Evolutionary conservation across 2,797 vertebrate species (phyloP), one percentile per base, ranked within the genome.

Genomic region (Falco berigora): DNA sequence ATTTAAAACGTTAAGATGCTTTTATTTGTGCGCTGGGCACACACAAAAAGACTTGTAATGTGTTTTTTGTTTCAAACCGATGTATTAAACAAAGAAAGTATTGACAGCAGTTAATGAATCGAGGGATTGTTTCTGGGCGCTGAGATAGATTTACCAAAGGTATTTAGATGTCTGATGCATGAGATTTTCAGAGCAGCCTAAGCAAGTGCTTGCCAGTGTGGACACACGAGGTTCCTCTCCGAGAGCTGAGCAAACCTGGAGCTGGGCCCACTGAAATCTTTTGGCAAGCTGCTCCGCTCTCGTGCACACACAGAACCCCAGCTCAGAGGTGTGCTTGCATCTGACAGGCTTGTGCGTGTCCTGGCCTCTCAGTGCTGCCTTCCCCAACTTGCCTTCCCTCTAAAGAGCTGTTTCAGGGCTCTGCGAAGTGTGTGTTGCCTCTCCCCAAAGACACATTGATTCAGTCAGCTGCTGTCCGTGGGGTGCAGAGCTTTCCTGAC

Each of bases 51-150:
- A 40, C 94, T 94, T 4, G 93, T 90, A 92, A 77, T 96, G 93
- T 84, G 92, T 72, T 96, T 96, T 95, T 93, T 95, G 93, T 95
- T 96, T 93, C 92, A 72, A 86, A 47, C 61, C 7, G 0, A 67
- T 55, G 83, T 32, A n/a, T 92, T 58, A 72, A 95, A 97, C 96
- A 97, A 97, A 97, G 96, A 22, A 64, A 94, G 94, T 94, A 96
- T 96, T 96, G 96, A 96, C 96, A 92, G 95, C 88, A 24, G 74
- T 71, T 85, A 88, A 85, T 95, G 96, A 97, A 96, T 96, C 8
- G 52, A 32, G 77, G 86, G 94, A 95, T 96, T 96, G 96, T 97
- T 95, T 85, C 93, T 88, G 92, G 71, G 94, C 3, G 0, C 95
- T 50, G 90, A 88, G 92, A 95, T 94, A 86, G 95, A 95, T 97